These are phyloP conservation scores for Dione vanillae DNA, from an alignment of 2,888 invertebrate genomes.

Conservation along the genomic window DNA sequence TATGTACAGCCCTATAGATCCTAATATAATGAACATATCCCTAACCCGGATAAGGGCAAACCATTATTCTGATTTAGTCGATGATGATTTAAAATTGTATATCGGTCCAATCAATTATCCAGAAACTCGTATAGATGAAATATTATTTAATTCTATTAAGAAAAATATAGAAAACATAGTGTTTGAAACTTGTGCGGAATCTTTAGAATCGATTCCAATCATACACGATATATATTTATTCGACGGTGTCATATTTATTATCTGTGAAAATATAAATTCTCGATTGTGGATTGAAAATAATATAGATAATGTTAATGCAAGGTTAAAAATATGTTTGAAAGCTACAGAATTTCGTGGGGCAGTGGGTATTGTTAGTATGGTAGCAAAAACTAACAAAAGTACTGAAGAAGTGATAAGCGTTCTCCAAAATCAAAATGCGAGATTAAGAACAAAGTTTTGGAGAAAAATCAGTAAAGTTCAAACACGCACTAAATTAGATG, in stretches of 20 bases:
- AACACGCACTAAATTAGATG: conserved; percentile 62
- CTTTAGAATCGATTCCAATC: conserved; percentile 58
- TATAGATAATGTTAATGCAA: conserved; percentile 56
- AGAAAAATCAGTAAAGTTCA: conserved; percentile 67
- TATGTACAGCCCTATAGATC: conserved; percentile 66
- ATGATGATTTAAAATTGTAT: conserved; percentile 73
- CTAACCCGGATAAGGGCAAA: conserved; percentile 67
- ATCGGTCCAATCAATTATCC: conserved; percentile 73
- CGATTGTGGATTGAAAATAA: conserved; percentile 65
- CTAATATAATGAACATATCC: conserved; percentile 62
- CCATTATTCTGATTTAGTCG: conserved; percentile 71
- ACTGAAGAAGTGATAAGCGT: conserved; percentile 64
- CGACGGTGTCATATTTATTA: conserved; percentile 76
- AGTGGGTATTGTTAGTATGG: conserved; percentile 74
- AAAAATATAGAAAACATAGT: conserved; percentile 64
- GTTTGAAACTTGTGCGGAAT: conserved; percentile 52
- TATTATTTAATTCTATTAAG: conserved; percentile 64
- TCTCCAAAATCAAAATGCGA: conserved; percentile 69
- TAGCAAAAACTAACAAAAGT: conserved; percentile 60
- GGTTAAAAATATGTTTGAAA: conserved; percentile 61
- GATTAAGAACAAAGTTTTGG: conserved; percentile 75
- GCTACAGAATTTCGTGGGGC: conserved; percentile 76
- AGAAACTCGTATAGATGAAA: conserved; percentile 69
- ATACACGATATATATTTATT: conserved; percentile 75
- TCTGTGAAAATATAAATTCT: conserved; percentile 64